A percentile compares a stretch with the other conserved stretches of the same genome.
These are phyloP conservation scores for Myotis findleyi DNA, from an alignment of 2,797 vertebrate genomes.

Conservation along the genomic window DNA sequence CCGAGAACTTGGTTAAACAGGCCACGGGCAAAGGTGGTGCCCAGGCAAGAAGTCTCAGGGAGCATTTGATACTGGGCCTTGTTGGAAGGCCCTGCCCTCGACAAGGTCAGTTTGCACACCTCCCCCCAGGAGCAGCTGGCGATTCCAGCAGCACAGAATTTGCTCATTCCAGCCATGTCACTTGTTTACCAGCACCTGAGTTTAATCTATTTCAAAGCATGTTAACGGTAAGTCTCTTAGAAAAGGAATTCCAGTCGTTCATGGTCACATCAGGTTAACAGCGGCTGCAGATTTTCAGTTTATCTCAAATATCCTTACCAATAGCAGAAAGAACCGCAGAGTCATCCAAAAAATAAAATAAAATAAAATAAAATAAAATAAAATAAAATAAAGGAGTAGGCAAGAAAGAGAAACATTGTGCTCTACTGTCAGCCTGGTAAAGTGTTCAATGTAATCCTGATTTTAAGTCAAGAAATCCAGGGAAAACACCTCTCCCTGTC, in stretches of 20 bases:
- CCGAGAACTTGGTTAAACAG: slow-evolving; percentile 49
- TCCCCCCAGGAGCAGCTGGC: background rate
- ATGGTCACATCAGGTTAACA: slow-evolving; percentile 53
- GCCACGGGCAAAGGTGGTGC: background rate
- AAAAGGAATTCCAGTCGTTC: slow-evolving; percentile 74
- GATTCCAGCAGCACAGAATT: background rate
- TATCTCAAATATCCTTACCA: slow-evolving; percentile 65
- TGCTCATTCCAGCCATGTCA: background rate
- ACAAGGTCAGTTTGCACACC: no score
- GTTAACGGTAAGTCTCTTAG: slow-evolving; percentile 28
- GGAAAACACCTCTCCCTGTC: background rate
- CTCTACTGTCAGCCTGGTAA: slow-evolving; percentile 54
- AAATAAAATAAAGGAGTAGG: background rate
- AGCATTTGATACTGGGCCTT: background rate
- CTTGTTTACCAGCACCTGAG: background rate
- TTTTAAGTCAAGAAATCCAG: slow-evolving; percentile 60
- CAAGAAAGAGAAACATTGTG: slow-evolving; percentile 17
- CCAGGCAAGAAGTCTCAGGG: background rate
- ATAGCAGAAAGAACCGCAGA: slow-evolving; percentile 64
- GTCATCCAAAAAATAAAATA: slow-evolving; percentile 57
- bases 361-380: background rate
- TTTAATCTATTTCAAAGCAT: slow-evolving; percentile 63
- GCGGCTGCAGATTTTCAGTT: slow-evolving; percentile 32
- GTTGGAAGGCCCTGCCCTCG: slow-evolving; percentile 19
- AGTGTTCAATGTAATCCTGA: slow-evolving; percentile 60